These are phyloP conservation scores for Tipula helvola DNA, from an alignment of 2,888 invertebrate genomes.

Conservation along the genomic window DNA sequence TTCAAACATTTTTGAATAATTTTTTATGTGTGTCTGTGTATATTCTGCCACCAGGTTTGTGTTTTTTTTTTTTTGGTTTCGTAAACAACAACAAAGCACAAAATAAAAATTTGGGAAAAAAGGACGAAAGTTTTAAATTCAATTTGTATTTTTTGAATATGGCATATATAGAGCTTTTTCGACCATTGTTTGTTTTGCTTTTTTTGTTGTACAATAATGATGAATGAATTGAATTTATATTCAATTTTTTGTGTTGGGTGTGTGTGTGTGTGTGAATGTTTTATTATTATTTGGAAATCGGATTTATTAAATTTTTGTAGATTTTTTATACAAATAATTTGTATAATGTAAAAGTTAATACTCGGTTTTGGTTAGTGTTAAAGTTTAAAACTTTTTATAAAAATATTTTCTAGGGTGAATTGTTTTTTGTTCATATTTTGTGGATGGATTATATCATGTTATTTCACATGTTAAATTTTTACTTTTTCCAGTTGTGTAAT, in stretches of 20 bases:
- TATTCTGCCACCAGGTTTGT: not conserved
- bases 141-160: not conserved
- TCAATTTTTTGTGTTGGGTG: not conserved
- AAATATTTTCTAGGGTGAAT: not conserved
- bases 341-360: not conserved
- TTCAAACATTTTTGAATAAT: not conserved
- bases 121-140: not conserved
- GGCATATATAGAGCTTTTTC: not conserved
- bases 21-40: not conserved
- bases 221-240: not conserved
- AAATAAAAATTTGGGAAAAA: not conserved
- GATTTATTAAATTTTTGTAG: not conserved
- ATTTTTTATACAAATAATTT: not conserved
- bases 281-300: not conserved
- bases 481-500: not conserved
- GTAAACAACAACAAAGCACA: not conserved
- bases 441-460: not conserved
- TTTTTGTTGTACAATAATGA: not conserved
- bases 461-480: not conserved
- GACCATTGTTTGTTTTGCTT: not conserved
- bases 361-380: not conserved
- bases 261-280: not conserved
- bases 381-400: not conserved
- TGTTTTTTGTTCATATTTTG: not conserved
- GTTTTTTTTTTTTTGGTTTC: not conserved